These are phyloP conservation scores for Venturia canescens DNA, from an alignment of 1,140 invertebrate genomes.

Conservation along the genomic window DNA sequence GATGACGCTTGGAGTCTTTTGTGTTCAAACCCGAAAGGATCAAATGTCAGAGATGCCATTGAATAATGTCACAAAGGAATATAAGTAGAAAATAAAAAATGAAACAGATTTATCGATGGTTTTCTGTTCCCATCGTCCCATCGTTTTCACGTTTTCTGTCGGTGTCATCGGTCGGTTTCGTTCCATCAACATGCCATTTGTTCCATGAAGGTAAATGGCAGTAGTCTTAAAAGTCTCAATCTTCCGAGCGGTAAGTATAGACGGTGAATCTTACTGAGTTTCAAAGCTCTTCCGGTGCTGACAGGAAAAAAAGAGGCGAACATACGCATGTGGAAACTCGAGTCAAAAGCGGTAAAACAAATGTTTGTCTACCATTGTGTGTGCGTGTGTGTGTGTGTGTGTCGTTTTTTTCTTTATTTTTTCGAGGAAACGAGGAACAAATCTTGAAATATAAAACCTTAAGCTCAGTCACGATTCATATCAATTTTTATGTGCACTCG, in stretches of 20 bases:
- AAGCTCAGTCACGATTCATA: slow-evolving; percentile 34
- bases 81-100: too few relatives aligned
- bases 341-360: not conserved
- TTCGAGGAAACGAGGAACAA: slow-evolving; percentile 27
- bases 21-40: too few relatives aligned
- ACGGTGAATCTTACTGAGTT: not conserved
- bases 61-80: too few relatives aligned
- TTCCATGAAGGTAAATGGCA: not conserved
- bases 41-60: too few relatives aligned
- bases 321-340: not conserved
- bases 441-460: slow-evolving; percentile 25
- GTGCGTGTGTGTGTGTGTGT: too few relatives aligned
- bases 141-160: too few relatives aligned
- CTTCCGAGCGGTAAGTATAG: not conserved
- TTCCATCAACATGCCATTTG: not conserved
- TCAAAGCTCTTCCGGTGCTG: not conserved
- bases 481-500: slow-evolving; percentile 33
- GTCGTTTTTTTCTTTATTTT: too few relatives aligned
- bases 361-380: not conserved
- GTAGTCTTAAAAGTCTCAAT: not conserved
- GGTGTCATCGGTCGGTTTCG: too few relatives aligned
- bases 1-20: too few relatives aligned
- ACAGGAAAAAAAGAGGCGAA: not conserved
- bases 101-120: too few relatives aligned
- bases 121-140: too few relatives aligned